Conservation (phyloP, 2,797 vertebrate species). For the Sebastes alutus region DNA sequence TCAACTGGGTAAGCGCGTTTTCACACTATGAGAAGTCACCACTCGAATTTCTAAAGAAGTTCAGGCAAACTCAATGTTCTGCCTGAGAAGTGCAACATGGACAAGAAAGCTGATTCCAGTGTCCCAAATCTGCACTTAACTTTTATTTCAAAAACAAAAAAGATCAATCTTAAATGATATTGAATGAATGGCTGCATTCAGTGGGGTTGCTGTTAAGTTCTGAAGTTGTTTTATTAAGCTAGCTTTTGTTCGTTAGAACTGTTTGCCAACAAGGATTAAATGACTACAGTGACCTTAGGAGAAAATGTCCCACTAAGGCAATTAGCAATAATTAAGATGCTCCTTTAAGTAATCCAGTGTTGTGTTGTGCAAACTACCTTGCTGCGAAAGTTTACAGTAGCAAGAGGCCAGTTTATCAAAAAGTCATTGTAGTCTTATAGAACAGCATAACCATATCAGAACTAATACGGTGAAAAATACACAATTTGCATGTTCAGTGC, state of each 20-base stretch:
- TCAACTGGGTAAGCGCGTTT: not conserved
- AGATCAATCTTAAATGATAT: not conserved
- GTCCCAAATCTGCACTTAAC: not conserved
- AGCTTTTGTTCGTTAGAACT: not conserved
- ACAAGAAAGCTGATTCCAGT: not conserved
- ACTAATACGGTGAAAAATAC: not conserved
- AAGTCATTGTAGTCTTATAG: not conserved
- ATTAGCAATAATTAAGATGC: not conserved
- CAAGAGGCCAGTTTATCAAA: not conserved
- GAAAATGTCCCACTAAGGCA: not conserved
- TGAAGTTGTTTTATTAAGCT: not conserved
- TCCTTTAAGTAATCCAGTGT: not conserved
- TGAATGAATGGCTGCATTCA: not conserved
- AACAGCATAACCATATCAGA: not conserved
- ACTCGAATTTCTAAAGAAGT: not conserved
- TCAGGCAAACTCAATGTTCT: not conserved
- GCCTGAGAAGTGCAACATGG: not conserved
- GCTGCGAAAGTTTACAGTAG: not conserved
- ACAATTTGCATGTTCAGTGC: not conserved
- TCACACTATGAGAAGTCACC: not conserved
- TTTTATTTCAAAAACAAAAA: not conserved
- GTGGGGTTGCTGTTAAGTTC: not conserved
- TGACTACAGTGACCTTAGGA: not conserved
- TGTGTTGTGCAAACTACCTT: not conserved
- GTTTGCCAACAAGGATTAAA: not conserved